A percentile compares a stretch with the other conserved stretches of the same genome.
These are phyloP conservation scores for Apomyelois bistriatella DNA, from an alignment of 2,888 invertebrate species.

Conservation along the genomic window DNA sequence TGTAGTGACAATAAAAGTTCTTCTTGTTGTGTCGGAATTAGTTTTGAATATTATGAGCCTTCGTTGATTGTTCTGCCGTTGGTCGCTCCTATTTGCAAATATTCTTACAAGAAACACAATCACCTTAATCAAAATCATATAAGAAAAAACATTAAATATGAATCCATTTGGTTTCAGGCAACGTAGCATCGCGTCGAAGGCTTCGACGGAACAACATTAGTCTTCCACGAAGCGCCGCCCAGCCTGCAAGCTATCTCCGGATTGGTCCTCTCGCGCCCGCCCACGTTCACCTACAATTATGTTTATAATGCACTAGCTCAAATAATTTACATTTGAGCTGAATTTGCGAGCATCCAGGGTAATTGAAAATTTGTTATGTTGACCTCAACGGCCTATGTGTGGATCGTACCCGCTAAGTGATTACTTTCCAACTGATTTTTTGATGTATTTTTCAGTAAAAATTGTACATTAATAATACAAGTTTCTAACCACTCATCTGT, in stretches of 20 bases:
- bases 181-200: conserved; percentile 53
- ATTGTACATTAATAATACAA: no score
- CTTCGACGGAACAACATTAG: conserved; percentile 73
- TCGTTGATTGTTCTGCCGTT: no score
- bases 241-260: conserved; percentile 41
- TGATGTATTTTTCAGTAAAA: neutral
- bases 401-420: conserved; percentile 49
- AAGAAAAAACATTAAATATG: neutral
- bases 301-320: conserved; percentile 77
- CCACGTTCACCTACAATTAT: conserved; percentile 75
- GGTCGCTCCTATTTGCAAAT: neutral
- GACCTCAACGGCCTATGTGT: conserved; percentile 60
- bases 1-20: no score
- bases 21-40: no score
- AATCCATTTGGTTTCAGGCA: conserved; percentile 23
- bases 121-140: conserved; percentile 10
- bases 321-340: conserved; percentile 79
- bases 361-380: conserved; percentile 80
- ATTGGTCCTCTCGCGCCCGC: conserved; percentile 64
- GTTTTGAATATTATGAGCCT: no score
- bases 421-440: conserved; percentile 45
- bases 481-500: no score
- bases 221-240: conserved; percentile 69
- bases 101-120: conserved; percentile 7
- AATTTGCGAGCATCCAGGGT: conserved; percentile 76